phyloP scores from a whole-genome alignment of 2,888 invertebrate species.

The Cephus pygmeus region DNA sequence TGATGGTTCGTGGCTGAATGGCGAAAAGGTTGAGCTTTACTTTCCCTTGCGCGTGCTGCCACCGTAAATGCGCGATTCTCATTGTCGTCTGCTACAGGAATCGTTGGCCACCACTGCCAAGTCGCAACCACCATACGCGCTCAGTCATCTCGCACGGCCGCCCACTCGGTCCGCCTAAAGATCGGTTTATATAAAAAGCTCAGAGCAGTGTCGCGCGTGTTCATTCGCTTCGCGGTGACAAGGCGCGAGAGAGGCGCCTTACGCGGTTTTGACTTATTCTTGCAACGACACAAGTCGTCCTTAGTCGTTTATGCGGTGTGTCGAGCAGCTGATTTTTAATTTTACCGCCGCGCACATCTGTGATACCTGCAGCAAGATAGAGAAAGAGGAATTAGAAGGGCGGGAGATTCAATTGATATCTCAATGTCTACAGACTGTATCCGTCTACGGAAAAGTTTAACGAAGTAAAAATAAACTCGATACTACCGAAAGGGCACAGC shows the following conservation, averaged over 20 bases:
- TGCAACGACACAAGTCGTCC: slow-evolving; percentile 5
- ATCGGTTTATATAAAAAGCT: slow-evolving; percentile 54
- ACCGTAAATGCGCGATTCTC: too few species aligned
- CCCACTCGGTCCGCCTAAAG: slow-evolving; percentile 40
- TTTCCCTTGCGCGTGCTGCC: too few species aligned
- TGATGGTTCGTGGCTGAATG: too few species aligned
- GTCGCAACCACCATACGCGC: slow-evolving; percentile 9
- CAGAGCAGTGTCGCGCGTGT: slow-evolving; percentile 39
- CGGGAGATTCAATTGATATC: too few species aligned
- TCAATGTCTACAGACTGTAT: too few species aligned
- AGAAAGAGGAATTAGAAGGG: too few species aligned
- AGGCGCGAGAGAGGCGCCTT: slow-evolving; percentile 18
- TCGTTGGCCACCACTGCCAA: slow-evolving; percentile 13
- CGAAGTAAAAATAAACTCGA: too few species aligned
- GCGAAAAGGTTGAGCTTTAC: too few species aligned
- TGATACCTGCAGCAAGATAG: too few species aligned
- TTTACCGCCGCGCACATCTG: too few species aligned
- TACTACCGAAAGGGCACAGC: too few species aligned
- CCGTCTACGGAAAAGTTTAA: too few species aligned
- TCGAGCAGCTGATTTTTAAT: not conserved
- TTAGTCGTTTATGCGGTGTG: not conserved
- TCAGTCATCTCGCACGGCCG: slow-evolving; percentile 8
- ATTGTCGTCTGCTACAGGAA: slow-evolving; percentile 5
- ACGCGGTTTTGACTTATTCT: not conserved
- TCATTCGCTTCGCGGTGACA: slow-evolving; percentile 41